Evolutionary conservation across 2,888 invertebrate species (phyloP), one percentile per base, ranked within the genome.

Genomic region (Ectobius pallidus): DNA sequence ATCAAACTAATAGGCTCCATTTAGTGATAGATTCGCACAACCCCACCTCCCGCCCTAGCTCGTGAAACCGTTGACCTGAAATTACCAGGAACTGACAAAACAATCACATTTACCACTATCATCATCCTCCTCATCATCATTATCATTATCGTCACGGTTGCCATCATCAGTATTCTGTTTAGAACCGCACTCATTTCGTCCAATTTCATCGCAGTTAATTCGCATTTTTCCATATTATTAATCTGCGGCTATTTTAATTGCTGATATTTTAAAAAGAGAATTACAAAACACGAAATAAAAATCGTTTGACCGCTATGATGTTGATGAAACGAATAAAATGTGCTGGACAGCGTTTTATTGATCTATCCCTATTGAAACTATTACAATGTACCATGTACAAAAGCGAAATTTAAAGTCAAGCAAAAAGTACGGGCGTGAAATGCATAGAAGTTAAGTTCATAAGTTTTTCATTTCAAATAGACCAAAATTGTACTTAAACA

Each of bases 1-100:
- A 65, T 65, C 65, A 65, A 65, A 27, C 65, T 65, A 65, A 65
- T 65, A 65, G 65, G 65, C 63, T 25, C 27, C 65, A 58, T 58
- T 58, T 58, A 58, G 58, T 32, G n/a, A 58, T 58, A 30, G 32
- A 30, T n/a, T 55, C 14, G 22, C 22, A 27, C 55, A 27, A 14
- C 55, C 3, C 49, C 18, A 20, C 52, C 52, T 25, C 22, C 22
- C 6, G 52, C 22, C 16, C 52, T 52, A 14, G 52, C 52, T 52
- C 3, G 16, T 25, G 11, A 52, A 52, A 52, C 25, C 58, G 58
- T 4, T 58, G 58, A 58, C 58, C 58, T 58, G 58, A 58, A 58
- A 58, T 58, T 58, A 58, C 58, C 30, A 16, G 32, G 30, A 58
- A 58, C 58, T 52, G 52, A 52, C 16, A 25, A 52, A 52, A 52